phyloP scores from a whole-genome alignment of 2,888 invertebrate species.

The Autographa pulchrina region DNA sequence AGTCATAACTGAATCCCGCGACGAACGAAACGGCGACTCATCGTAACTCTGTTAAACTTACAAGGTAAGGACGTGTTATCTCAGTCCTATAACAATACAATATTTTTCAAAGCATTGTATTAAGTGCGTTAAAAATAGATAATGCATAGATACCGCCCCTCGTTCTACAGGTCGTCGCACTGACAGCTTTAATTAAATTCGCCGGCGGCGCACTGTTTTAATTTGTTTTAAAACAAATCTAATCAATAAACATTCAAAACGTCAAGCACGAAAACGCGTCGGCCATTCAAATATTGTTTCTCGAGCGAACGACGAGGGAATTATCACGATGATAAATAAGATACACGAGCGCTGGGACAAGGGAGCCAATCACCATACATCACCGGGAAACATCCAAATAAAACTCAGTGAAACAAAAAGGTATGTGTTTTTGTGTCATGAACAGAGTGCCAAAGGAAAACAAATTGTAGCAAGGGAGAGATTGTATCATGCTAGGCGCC shows the following conservation, averaged over 20 bases:
- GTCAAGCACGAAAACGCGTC: constrained; percentile 73
- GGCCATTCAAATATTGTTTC: constrained; percentile 84
- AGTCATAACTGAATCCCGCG: constrained; percentile 70
- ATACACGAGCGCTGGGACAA: constrained; percentile 84
- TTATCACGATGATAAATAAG: constrained; percentile 88
- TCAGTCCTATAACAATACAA: constrained; percentile 79
- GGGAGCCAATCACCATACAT: constrained; percentile 89
- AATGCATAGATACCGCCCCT: constrained; percentile 74
- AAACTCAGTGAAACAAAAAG: constrained; percentile 85
- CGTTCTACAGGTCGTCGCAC: constrained; percentile 67
- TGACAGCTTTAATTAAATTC: constrained; percentile 81
- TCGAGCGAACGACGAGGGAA: constrained; percentile 79
- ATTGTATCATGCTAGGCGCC: constrained; percentile 87
- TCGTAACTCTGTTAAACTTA: constrained; percentile 79
- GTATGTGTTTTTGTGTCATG: constrained; percentile 78
- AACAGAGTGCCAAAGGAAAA: constrained; percentile 85
- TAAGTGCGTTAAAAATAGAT: constrained; percentile 72
- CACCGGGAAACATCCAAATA: constrained; percentile 84
- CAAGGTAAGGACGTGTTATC: constrained; percentile 79
- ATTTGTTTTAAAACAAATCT: constrained; percentile 82
- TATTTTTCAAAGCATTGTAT: constrained; percentile 77
- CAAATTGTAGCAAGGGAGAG: constrained; percentile 88
- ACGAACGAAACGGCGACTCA: constrained; percentile 76
- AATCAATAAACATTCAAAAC: constrained; percentile 83
- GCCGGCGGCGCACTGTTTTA: constrained; percentile 78